phyloP scores from a whole-genome alignment of 37 sponge, comb jelly and placozoan species.

The Hormiphora californensis region DNA sequence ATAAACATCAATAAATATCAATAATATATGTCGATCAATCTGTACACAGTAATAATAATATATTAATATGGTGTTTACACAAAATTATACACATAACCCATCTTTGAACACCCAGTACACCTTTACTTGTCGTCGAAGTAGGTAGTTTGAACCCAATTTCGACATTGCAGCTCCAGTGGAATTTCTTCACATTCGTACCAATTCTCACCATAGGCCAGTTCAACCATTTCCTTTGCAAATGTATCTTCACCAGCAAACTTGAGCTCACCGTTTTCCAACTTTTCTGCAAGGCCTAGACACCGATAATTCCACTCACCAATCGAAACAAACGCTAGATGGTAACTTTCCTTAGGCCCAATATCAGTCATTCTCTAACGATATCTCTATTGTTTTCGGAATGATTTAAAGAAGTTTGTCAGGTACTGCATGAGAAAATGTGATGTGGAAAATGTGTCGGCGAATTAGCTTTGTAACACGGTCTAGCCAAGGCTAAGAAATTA shows the following conservation, averaged over 20 bases:
- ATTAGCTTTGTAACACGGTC: too few relatives aligned
- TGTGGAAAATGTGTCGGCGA: too few relatives aligned
- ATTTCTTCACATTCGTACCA: background rate
- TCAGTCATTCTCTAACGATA: background rate
- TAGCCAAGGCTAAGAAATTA: too few relatives aligned
- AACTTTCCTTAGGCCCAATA: background rate
- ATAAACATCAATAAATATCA: too few relatives aligned
- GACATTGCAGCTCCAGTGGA: background rate
- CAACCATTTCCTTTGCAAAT: background rate
- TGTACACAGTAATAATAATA: too few relatives aligned
- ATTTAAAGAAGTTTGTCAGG: too few relatives aligned
- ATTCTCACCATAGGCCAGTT: background rate
- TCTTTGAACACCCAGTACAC: too few relatives aligned
- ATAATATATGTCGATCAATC: too few relatives aligned
- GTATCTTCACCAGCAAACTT: background rate
- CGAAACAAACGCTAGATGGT: background rate
- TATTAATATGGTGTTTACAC: too few relatives aligned
- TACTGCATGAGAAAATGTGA: too few relatives aligned
- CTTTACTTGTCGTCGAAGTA: background rate
- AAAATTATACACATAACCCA: too few relatives aligned
- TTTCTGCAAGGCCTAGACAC: background rate
- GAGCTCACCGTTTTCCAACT: background rate
- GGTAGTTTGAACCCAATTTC: constrained; percentile 2
- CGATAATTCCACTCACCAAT: background rate
- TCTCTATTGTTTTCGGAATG: too few relatives aligned